phyloP scores from a whole-genome alignment of 2,797 vertebrate species.

The Alosa sapidissima region DNA sequence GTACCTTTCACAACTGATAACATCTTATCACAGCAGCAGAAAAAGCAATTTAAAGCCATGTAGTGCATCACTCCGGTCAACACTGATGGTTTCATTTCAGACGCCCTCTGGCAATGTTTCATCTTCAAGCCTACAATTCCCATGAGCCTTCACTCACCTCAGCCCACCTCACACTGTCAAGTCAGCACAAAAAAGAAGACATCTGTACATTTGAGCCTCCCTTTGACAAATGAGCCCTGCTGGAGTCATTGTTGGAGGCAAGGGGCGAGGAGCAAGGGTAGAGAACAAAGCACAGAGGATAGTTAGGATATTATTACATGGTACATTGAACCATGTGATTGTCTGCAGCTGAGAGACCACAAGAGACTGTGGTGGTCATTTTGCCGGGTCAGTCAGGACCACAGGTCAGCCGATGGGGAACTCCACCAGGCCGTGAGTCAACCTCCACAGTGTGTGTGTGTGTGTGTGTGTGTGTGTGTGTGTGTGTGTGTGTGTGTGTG shows the following conservation, averaged over 20 bases:
- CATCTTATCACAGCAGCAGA: neutral
- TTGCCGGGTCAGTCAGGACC: conserved; percentile 53
- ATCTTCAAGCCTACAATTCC: conserved; percentile 18
- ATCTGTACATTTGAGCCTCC: conserved; percentile 31
- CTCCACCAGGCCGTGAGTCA: conserved; percentile 47
- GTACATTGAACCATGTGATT: conserved; percentile 61
- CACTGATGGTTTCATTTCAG: conserved; percentile 17
- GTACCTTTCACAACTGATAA: conserved; percentile 5
- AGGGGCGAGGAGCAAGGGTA: conserved; percentile 38
- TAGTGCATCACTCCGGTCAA: conserved; percentile 12
- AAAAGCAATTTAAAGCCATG: conserved; percentile 24
- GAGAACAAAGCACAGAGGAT: conserved; percentile 48
- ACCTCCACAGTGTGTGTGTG: conserved; percentile 38
- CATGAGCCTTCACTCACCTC: conserved; percentile 22
- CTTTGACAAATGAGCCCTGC: conserved; percentile 39
- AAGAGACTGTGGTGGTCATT: conserved; percentile 48
- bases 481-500: neutral
- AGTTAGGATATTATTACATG: conserved; percentile 57
- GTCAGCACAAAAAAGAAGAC: conserved; percentile 19
- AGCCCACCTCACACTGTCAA: conserved; percentile 22
- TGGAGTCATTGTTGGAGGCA: conserved; percentile 31
- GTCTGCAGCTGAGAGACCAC: conserved; percentile 52
- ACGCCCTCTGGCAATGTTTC: conserved; percentile 16
- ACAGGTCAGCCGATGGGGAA: conserved; percentile 48
- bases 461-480: conserved; percentile 15